Evolutionary conservation across 2,888 invertebrate genomes (phyloP).

Genomic region (Agrotis puta): DNA sequence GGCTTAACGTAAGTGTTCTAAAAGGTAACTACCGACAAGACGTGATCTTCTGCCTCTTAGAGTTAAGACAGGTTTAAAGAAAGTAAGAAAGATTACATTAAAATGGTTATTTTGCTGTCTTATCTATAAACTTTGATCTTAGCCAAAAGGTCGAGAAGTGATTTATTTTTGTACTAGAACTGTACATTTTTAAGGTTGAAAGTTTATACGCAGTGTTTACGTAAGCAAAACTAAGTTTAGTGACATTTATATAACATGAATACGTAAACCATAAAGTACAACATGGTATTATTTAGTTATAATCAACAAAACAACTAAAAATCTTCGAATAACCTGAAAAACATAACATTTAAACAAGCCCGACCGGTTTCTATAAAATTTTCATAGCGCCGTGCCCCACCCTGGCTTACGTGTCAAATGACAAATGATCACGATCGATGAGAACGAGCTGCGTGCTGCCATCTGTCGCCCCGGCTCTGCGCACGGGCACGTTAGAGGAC

Average conservation of each 20-base stretch:
- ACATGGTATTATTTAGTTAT: neutral
- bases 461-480: conserved; percentile 66
- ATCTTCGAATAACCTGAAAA: conserved; percentile 23
- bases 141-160: too few relatives aligned
- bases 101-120: neutral
- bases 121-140: too few relatives aligned
- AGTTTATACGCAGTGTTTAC: neutral
- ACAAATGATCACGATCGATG: conserved; percentile 52
- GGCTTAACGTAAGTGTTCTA: too few relatives aligned
- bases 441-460: conserved; percentile 66
- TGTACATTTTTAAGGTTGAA: neutral
- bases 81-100: neutral
- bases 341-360: neutral
- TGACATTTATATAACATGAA: neutral
- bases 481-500: conserved; percentile 34
- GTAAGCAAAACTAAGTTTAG: neutral
- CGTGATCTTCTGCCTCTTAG: neutral
- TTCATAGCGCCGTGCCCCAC: conserved; percentile 54
- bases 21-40: too few relatives aligned
- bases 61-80: neutral
- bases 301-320: neutral
- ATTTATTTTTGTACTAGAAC: too few relatives aligned
- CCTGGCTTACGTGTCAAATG: conserved; percentile 59
- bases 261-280: neutral
- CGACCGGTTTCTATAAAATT: conserved; percentile 38